phyloP scores from a whole-genome alignment of 2,888 invertebrate species.

The Euplexia lucipara region DNA sequence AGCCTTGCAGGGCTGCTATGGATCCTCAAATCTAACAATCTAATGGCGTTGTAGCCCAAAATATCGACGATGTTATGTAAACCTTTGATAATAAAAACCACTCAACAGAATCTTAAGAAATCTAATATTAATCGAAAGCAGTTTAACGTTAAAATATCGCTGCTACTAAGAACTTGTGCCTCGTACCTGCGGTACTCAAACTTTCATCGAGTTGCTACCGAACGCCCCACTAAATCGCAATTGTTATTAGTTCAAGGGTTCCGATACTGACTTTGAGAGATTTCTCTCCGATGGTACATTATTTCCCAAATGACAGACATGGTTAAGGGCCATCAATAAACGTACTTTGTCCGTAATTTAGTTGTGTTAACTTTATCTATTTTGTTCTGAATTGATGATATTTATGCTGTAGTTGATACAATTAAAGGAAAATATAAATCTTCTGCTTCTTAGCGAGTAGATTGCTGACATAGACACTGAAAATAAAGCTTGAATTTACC shows the following conservation, averaged over 20 bases:
- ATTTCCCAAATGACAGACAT: slow-evolving; percentile 20
- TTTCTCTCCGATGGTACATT: slow-evolving; percentile 41
- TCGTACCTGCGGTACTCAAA: slow-evolving; percentile 69
- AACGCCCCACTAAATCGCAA: slow-evolving; percentile 72
- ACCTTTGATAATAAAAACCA: too few relatives aligned
- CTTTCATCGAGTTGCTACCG: slow-evolving; percentile 70
- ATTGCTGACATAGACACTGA: too few relatives aligned
- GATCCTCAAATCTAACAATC: too few relatives aligned
- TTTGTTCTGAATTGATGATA: not conserved
- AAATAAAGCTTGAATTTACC: too few relatives aligned
- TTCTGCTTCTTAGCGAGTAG: too few relatives aligned
- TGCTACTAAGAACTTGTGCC: slow-evolving; percentile 60
- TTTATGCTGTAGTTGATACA: not conserved
- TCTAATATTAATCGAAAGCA: slow-evolving; percentile 1
- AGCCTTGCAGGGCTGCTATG: too few relatives aligned
- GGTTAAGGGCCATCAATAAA: slow-evolving; percentile 15
- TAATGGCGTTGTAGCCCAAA: too few relatives aligned
- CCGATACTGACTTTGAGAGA: slow-evolving; percentile 50
- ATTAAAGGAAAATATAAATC: not conserved
- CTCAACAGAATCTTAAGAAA: not conserved
- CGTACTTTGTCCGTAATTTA: slow-evolving; percentile 10
- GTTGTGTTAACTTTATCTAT: not conserved
- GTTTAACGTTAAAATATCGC: slow-evolving; percentile 24
- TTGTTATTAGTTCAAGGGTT: slow-evolving; percentile 74
- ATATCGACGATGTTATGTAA: too few relatives aligned